Evolutionary conservation across 2,888 invertebrate genomes (phyloP).

Genomic region (Caprella mutica): DNA sequence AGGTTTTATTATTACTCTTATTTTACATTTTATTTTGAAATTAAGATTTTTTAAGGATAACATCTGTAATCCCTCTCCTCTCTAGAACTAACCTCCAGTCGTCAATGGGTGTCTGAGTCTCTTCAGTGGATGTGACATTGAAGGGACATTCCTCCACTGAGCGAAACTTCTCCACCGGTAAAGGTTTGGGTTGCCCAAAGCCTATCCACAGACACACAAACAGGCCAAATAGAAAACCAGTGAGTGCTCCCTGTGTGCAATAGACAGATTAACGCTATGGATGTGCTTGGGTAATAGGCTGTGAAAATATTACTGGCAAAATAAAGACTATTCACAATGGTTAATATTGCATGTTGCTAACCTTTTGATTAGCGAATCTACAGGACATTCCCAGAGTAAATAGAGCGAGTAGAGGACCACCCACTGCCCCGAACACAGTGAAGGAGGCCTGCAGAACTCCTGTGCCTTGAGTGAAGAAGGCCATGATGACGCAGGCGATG

Average conservation of each 20-base stretch:
- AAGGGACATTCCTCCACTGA: constrained; percentile 21
- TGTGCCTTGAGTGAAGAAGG: constrained; percentile 65
- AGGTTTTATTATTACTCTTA: no score
- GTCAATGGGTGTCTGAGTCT: background rate
- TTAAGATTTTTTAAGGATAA: no score
- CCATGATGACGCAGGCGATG: constrained; percentile 60
- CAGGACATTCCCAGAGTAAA: constrained; percentile 78
- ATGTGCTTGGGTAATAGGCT: no score
- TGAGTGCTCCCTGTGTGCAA: constrained; percentile 56
- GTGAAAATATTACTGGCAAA: no score
- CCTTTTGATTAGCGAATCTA: constrained; percentile 57
- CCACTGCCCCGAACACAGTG: constrained; percentile 71
- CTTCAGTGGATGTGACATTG: background rate
- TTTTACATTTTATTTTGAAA: no score
- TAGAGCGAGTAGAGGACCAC: constrained; percentile 72
- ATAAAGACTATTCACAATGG: no score
- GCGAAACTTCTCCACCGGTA: constrained; percentile 32
- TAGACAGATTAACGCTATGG: no score
- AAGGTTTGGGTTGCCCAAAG: constrained; percentile 63
- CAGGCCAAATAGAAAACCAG: constrained; percentile 54
- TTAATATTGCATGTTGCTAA: no score
- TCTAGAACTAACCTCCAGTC: no score
- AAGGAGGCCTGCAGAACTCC: constrained; percentile 77
- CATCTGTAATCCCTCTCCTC: no score
- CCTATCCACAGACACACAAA: constrained; percentile 67